A percentile compares a stretch with the other conserved stretches of the same genome.
phyloP scores from a whole-genome alignment of 2,797 vertebrate species.

The Microctenopoma lineatum region DNA sequence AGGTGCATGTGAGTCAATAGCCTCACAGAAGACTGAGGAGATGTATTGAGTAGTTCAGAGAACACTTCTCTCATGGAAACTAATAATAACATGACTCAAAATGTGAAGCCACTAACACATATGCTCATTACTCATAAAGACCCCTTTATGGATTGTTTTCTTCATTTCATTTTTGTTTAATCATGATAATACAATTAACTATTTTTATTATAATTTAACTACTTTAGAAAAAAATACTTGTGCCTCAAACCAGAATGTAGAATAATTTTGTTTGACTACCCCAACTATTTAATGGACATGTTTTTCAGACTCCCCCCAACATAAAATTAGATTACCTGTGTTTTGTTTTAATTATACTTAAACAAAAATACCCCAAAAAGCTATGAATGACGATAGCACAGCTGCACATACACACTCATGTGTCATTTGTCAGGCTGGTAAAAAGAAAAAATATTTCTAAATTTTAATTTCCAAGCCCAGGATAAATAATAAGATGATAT shows the following conservation, averaged over 20 bases:
- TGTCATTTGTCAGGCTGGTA: too few relatives aligned
- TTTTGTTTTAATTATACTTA: too few relatives aligned
- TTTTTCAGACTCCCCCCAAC: background rate
- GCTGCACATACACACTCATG: too few relatives aligned
- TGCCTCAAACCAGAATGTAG: background rate
- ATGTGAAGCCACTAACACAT: background rate
- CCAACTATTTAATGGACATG: background rate
- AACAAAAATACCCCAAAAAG: too few relatives aligned
- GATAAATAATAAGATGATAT: background rate
- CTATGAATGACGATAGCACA: too few relatives aligned
- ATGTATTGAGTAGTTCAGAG: slow-evolving; percentile 3
- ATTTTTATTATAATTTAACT: too few relatives aligned
- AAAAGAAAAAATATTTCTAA: background rate
- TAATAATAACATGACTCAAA: slow-evolving; percentile 4
- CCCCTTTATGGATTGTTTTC: background rate
- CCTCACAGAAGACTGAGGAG: slow-evolving; percentile 19
- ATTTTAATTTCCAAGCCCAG: slow-evolving; percentile 2
- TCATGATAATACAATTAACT: background rate
- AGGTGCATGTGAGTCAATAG: slow-evolving; percentile 52
- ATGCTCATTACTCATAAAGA: slow-evolving; percentile 13
- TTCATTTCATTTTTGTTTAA: background rate
- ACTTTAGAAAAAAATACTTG: too few relatives aligned
- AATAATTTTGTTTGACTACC: background rate
- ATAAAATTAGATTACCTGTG: too few relatives aligned
- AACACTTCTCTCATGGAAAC: background rate